These are phyloP conservation scores for Doris montereyensis DNA, from an alignment of 2,888 invertebrate species.

Conservation along the genomic window DNA sequence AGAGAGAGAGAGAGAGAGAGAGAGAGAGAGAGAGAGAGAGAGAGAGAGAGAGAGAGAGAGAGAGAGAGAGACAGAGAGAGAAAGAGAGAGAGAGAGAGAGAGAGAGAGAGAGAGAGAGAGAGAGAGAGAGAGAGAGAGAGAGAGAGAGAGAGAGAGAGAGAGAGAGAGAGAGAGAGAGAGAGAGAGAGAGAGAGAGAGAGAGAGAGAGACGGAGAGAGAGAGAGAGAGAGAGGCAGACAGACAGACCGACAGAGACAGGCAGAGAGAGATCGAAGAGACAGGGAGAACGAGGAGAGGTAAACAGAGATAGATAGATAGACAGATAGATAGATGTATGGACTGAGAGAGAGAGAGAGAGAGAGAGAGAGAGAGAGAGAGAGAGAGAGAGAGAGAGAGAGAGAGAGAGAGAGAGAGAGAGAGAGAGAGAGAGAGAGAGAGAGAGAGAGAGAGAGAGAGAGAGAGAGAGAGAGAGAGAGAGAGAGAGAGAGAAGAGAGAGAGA, in stretches of 20 bases:
- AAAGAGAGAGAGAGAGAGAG: background rate
- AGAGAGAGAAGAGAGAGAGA: background rate
- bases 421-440: background rate
- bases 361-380: background rate
- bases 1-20: background rate
- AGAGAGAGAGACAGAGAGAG: background rate
- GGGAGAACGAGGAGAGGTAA: background rate
- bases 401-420: background rate
- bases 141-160: background rate
- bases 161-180: background rate
- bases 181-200: background rate
- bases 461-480: background rate
- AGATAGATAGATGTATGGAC: background rate
- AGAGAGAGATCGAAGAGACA: background rate
- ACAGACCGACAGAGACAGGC: background rate
- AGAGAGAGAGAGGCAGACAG: background rate
- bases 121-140: background rate
- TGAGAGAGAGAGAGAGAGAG: background rate
- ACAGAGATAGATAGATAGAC: background rate
- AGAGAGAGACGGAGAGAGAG: background rate
- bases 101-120: background rate
- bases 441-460: background rate
- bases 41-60: background rate
- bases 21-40: background rate
- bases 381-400: background rate